Evolutionary conservation across 2,888 invertebrate species (phyloP), one percentile per base, ranked within the genome.

Genomic region (Oxycera nigricornis): DNA sequence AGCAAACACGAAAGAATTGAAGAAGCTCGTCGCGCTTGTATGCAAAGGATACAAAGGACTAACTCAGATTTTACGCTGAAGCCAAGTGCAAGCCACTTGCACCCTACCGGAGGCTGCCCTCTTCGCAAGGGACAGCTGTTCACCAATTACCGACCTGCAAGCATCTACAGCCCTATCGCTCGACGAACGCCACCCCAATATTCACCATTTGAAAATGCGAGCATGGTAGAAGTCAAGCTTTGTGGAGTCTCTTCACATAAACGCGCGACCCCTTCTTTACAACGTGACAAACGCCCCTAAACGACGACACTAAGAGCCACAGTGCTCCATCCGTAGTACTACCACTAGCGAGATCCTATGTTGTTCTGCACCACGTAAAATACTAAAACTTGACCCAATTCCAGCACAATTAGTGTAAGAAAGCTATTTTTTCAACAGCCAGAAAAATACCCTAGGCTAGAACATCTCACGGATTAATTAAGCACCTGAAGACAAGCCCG

Each of bases 301-400:
- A 35, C 20, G 20, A n/a, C 50, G 50, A 50, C 50, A 50, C 50
- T 20, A 24, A 14, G n/a, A 55, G 20, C 3, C 11, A 55, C 9
- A 6, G 55, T 24, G 24, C 20, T 22, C 24, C 55, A 55, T 22
- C 24, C 20, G 9, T 7, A n/a, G n/a, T n/a, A 46, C 46, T 14
- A 11, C 46, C 6, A 46, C 46, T 3, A 46, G 17, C 4, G 35
- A 17, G 17, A 14, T 46, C 46, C 17, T 3, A 46, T 46, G n/a
- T 11, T 46, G n/a, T n/a, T n/a, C n/a, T 14, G 46, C 46, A 17
- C 46, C 11, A 11, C 14, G 14, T n/a, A 46, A 46, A 7, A 55
- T 55, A 11, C 41, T 41, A 3, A 11, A 20, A 22, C 65, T 65
- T 65, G 65, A 65, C 65, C 65, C 41, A 41, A 24, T 39, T 65